phyloP scores from a whole-genome alignment of 1,140 invertebrate genomes.

The Venustaconcha ellipsiformis region DNA sequence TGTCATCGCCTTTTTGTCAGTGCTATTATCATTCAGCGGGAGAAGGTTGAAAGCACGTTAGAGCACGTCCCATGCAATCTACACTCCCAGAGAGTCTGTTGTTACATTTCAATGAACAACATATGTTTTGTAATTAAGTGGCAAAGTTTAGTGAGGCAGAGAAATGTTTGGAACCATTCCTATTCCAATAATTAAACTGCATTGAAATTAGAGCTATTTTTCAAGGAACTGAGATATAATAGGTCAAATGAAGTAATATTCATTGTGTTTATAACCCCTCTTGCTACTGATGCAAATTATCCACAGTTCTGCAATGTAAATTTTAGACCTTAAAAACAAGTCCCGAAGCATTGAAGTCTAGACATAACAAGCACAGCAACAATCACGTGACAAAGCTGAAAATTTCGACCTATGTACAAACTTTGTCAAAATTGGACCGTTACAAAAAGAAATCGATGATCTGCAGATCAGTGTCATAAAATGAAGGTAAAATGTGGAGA shows the following conservation, averaged over 20 bases:
- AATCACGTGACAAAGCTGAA: conserved; percentile 4
- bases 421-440: conserved; percentile 22
- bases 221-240: conserved; percentile 11
- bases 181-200: conserved; percentile 24
- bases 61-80: background rate
- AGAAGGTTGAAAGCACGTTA: background rate
- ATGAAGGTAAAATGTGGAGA: conserved; percentile 21
- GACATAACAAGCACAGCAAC: background rate
- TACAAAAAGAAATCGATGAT: conserved; percentile 30
- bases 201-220: conserved; percentile 16
- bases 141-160: background rate
- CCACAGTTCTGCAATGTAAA: conserved; percentile 31
- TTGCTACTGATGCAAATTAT: conserved; percentile 35
- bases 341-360: conserved; percentile 1
- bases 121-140: conserved; percentile 20
- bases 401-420: conserved; percentile 3
- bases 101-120: conserved; percentile 21
- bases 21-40: background rate
- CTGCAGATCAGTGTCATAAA: conserved; percentile 26
- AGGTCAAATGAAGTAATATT: conserved; percentile 21
- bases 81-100: background rate
- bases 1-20: background rate
- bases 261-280: conserved; percentile 19
- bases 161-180: conserved; percentile 13
- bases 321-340: conserved; percentile 26